Conservation (phyloP, 2,113 vertebrate species). For the Lophura nycthemera region DNA sequence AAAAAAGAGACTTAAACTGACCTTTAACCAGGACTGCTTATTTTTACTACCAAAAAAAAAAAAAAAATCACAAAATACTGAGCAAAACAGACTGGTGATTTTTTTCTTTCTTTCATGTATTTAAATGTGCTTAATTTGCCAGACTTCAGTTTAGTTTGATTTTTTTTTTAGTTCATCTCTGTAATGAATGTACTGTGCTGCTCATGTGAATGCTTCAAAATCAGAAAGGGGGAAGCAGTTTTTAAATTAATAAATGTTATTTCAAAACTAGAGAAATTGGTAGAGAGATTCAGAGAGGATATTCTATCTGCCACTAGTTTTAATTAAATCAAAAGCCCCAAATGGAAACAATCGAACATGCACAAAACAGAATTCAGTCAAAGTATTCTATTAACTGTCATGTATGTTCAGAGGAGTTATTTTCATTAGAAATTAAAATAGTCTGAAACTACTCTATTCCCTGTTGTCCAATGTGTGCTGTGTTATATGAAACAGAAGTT, state of each 20-base stretch:
- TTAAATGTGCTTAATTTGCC: background rate
- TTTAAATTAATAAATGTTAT: constrained; percentile 12
- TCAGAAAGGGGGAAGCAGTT: background rate
- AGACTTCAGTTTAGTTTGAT: background rate
- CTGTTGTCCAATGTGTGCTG: background rate
- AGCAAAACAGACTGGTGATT: background rate
- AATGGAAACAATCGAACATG: background rate
- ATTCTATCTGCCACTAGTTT: constrained; percentile 35
- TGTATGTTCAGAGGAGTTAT: background rate
- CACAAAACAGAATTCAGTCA: background rate
- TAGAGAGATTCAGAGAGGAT: constrained; percentile 4
- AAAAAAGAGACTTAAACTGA: background rate
- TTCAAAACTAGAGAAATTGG: constrained; percentile 25
- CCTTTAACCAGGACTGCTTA: background rate
- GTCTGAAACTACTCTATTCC: background rate
- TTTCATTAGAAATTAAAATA: constrained; percentile 11
- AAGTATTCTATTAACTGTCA: background rate
- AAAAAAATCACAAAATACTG: background rate
- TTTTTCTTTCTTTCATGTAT: background rate
- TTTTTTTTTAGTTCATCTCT: background rate
- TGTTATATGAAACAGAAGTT: background rate
- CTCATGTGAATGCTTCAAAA: background rate
- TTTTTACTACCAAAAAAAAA: background rate
- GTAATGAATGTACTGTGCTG: background rate
- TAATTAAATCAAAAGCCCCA: constrained; percentile 38